Conservation (phyloP, 1,140 invertebrate genomes). For the Listronotus bonariensis region DNA sequence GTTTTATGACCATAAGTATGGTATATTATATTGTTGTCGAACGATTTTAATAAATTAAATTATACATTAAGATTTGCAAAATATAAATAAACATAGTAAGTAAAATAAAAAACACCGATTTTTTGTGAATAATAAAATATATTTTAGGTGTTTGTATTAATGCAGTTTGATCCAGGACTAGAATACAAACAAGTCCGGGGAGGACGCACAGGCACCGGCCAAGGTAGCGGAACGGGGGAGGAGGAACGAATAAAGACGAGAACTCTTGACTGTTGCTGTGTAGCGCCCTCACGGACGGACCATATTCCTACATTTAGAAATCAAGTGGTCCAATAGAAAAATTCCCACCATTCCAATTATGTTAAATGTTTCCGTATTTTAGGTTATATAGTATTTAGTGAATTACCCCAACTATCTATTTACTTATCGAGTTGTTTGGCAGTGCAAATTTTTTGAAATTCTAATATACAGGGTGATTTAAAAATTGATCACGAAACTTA, state of each 20-base stretch:
- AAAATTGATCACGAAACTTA: too few relatives aligned
- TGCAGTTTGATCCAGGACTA: slow-evolving; percentile 95
- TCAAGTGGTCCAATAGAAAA: slow-evolving; percentile 16
- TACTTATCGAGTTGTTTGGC: too few relatives aligned
- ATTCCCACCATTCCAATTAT: slow-evolving; percentile 35
- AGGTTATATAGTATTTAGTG: slow-evolving; percentile 9
- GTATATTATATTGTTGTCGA: too few relatives aligned
- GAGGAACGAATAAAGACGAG: slow-evolving; percentile 78
- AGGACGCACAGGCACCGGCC: slow-evolving; percentile 59
- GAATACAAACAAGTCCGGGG: slow-evolving; percentile 90
- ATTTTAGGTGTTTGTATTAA: slow-evolving; percentile 88
- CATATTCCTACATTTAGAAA: slow-evolving; percentile 71
- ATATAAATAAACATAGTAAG: too few relatives aligned
- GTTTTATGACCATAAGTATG: too few relatives aligned
- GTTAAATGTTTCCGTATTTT: slow-evolving; percentile 9
- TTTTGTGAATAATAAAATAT: slow-evolving; percentile 19
- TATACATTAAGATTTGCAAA: too few relatives aligned
- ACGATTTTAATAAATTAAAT: too few relatives aligned
- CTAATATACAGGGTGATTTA: too few relatives aligned
- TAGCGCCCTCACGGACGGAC: slow-evolving; percentile 96
- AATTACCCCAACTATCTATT: too few relatives aligned
- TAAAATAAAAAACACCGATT: too few relatives aligned
- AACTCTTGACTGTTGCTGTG: slow-evolving; percentile 98
- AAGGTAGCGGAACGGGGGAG: slow-evolving; percentile 62
- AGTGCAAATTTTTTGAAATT: too few relatives aligned